Evolutionary conservation across 2,888 invertebrate species (phyloP).

Genomic region (Drosophila nigricruria): DNA sequence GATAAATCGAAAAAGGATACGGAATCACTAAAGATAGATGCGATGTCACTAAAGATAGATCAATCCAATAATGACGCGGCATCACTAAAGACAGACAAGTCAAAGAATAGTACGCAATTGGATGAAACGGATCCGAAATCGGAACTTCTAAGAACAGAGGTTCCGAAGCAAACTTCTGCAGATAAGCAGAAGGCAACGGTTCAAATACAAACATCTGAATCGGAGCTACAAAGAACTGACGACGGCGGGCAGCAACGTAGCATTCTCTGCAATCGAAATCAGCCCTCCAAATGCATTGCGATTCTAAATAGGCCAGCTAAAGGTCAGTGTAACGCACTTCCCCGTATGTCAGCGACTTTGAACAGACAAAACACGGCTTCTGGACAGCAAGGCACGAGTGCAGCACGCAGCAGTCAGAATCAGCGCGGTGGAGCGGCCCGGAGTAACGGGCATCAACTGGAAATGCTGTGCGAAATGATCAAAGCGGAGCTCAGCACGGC

Average conservation of each 20-base stretch:
- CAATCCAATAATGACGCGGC: background rate
- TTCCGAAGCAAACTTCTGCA: background rate
- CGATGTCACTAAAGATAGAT: no score
- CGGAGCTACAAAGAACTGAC: background rate
- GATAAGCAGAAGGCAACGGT: background rate
- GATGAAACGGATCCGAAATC: background rate
- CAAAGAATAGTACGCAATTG: background rate
- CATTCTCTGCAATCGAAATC: background rate
- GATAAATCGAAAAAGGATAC: background rate
- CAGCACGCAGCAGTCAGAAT: background rate
- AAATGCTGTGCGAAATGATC: constrained; percentile 74
- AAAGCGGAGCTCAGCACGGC: constrained; percentile 55
- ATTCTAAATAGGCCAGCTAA: background rate
- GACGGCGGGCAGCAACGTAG: background rate
- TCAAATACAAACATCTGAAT: constrained; percentile 4
- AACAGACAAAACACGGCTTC: background rate
- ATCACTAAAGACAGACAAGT: background rate
- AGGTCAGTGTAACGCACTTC: background rate
- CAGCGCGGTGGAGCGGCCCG: no score
- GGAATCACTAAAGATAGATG: background rate
- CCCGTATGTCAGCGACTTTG: no score
- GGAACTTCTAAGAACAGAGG: background rate
- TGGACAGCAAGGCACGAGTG: background rate
- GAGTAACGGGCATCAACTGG: constrained; percentile 45
- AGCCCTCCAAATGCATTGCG: background rate